phyloP scores from a whole-genome alignment of 2,113 vertebrate genomes.

The Grus americana region DNA sequence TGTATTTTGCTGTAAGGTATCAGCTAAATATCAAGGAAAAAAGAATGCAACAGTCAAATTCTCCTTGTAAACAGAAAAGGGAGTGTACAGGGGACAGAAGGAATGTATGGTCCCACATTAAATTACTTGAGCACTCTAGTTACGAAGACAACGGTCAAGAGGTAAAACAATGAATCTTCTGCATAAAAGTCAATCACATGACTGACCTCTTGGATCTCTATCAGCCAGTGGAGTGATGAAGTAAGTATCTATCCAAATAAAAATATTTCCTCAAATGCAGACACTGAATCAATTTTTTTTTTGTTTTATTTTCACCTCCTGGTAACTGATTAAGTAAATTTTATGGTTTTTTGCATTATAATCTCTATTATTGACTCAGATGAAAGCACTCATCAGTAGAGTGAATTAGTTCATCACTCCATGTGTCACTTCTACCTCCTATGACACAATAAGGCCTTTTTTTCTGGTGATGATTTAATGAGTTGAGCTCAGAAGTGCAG shows the following conservation, averaged over 20 bases:
- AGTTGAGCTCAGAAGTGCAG: background rate
- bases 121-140: background rate
- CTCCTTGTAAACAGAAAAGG: background rate
- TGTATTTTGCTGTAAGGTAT: background rate
- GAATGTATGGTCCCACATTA: background rate
- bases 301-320: background rate
- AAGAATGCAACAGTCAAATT: background rate
- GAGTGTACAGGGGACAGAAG: background rate
- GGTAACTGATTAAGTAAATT: background rate
- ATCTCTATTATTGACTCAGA: background rate
- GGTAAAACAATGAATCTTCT: background rate
- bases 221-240: background rate
- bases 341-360: background rate
- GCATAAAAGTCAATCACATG: background rate
- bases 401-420: background rate
- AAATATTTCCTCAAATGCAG: background rate
- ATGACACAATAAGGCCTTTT: background rate
- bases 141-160: background rate
- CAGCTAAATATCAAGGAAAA: background rate
- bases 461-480: background rate
- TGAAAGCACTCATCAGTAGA: background rate
- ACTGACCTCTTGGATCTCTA: background rate
- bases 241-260: background rate
- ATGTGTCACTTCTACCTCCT: background rate
- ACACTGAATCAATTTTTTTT: background rate